Evolutionary conservation across 2,797 vertebrate genomes (phyloP), one percentile per base, ranked within the genome.

Genomic region (Megaceryle alcyon): DNA sequence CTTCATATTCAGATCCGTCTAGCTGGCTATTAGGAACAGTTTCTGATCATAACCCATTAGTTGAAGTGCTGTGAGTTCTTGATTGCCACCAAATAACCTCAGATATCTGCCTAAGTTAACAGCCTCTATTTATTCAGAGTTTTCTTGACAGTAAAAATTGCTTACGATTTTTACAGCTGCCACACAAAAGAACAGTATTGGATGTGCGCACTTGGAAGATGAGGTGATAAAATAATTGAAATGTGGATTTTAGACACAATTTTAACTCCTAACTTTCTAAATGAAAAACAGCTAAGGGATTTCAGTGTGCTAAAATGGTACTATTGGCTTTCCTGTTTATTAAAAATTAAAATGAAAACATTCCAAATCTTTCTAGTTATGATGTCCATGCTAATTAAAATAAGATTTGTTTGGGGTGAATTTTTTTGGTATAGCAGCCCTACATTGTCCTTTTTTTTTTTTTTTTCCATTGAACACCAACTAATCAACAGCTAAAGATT

Each of bases 41-140:
- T 98, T 98, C 98, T 98, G 98, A 98, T 98, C 98, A 98, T 98
- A 98, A 98, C 98, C 98, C 97, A 97, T 98, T 98, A 98, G 97
- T 92, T 97, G 97, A 98, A 98, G 98, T 95, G 97, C 98, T 97
- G 95, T 86, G 97, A 97, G 97, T 98, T 97, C 97, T 92, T 98
- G 98, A 98, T 97, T 98, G 98, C 97, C 97, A 98, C 97, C 97
- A 97, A 96, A 96, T 98, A 98, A 98, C 97, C 98, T 97, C 95
- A 92, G 97, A 97, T 97, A 98, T 98, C 97, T 97, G 97, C 97
- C 97, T 97, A 97, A 97, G 96, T 98, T 98, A 98, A 97, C 97
- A 98, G 97, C 97, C 97, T 96, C 97, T 97, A 97, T 98, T 98
- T 98, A 98, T 96, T 93, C 97, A 95, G 97, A 97, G 95, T 97